phyloP scores from a whole-genome alignment of 23 tunicate species.

The Phallusia fumigata region DNA sequence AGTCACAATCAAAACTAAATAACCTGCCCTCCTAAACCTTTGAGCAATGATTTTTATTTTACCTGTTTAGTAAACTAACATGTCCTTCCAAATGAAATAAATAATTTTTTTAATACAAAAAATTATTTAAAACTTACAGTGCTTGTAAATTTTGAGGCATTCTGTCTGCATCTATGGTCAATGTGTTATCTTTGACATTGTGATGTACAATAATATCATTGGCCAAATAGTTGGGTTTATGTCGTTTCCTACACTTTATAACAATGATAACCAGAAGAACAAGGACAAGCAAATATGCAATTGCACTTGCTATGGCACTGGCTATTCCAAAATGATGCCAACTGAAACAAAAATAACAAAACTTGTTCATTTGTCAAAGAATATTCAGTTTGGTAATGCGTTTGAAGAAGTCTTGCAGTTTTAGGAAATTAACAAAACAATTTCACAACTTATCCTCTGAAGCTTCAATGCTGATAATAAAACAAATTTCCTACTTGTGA shows the following conservation, averaged over 20 bases:
- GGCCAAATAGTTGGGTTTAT: constrained; percentile 1
- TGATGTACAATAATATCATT: constrained; percentile 34
- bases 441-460: too few relatives aligned
- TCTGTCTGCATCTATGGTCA: not conserved
- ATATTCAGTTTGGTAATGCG: not conserved
- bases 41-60: too few relatives aligned
- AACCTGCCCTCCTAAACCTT: too few relatives aligned
- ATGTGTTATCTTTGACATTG: constrained; percentile 18
- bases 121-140: not conserved
- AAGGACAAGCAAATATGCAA: constrained; percentile 16
- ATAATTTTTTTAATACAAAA: too few relatives aligned
- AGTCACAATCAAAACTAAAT: too few relatives aligned
- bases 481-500: too few relatives aligned
- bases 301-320: constrained; percentile 13
- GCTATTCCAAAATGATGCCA: constrained; percentile 43
- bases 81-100: too few relatives aligned
- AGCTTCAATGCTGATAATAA: too few relatives aligned
- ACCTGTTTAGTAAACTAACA: too few relatives aligned
- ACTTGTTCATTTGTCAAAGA: not conserved
- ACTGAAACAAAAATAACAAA: constrained; percentile 5
- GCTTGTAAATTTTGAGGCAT: not conserved
- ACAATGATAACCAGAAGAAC: constrained; percentile 9
- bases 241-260: constrained; percentile 23
- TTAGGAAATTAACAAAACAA: too few relatives aligned
- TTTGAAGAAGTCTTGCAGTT: not conserved